Base-by-base conservation (phyloP, 2,888 invertebrate genomes). In the Graphium colonna region DNA sequence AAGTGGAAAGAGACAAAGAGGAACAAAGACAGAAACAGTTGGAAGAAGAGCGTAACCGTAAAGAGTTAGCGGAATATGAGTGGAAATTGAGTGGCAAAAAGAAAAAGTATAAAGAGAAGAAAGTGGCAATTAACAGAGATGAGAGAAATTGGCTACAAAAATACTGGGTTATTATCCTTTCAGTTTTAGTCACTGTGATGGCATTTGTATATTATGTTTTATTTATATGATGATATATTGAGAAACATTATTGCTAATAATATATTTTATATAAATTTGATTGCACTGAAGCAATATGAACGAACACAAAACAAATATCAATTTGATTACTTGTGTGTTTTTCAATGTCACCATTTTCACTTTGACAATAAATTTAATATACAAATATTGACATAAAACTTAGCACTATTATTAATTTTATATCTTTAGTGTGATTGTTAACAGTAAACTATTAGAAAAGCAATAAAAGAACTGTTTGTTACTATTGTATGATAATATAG, bases 51-150 rank as follows among this genome's bases (percentile, higher is more conserved):
- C 92, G 86, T 59, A 95, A 95, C 79, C 91, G 92, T 42, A 91
- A 91, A 57, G 96, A 96, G 71, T 75, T 96, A 52, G 94, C 94
- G 54, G 93, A 93, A 69, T 96, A 94, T 73, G 93, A 95, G 69
- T 94, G 94, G 79, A 94, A 94, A 75, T 92, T 95, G 60, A 92
- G 92, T 18, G 93, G 93, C 39, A 94, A 93, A 65, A 94, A 87
- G 69, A 87, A 82, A 64, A 88, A 87, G 57, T 84, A 88, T 59
- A 89, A 82, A 58, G 87, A 88, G 57, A 87, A 81, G 69, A 93
- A 75, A 58, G 65, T 78, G 51, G 65, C 76, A 73, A 71, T 71
- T 67, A 88, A 64, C 81, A 91, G 63, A 68, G 91, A 71, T 87
- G 83, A 79, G 56, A 73, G 69, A 60, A 82, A 65, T 69, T 71